Base-by-base conservation (phyloP, 2,113 vertebrate species). In the Manacus vitellinus region DNA sequence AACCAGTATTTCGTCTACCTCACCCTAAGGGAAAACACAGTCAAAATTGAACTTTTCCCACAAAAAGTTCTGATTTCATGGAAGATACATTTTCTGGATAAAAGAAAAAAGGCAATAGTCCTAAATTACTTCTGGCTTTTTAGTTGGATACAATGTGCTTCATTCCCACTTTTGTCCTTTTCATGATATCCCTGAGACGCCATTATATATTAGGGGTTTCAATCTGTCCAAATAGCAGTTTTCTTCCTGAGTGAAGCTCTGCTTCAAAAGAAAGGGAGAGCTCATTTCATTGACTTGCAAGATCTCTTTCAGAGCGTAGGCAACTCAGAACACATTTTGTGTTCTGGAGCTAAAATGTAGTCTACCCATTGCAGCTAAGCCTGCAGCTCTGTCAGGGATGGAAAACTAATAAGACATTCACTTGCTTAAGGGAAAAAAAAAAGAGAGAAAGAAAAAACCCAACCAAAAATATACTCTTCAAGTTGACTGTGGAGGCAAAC, bases 281-380 rank as follows among this genome's bases (percentile, higher is more conserved):
- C 24, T 95, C 21, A 1, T 74, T 93, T 70, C 54, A 66, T 19
- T n/a, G 28, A 30, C 46, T 51, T 67, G 76, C 31, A 71, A 37
- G 22, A 39, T 70, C 27, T 77, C 24, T 47, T 58, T 78, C 44
- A 70, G 35, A 74, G 74, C 1, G 3, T 6, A 85, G 61, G 59
- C 30, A 86, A 61, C 0, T 0, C 33, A 55, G 58, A 85, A 72
- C 20, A 63, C 2, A 1, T n/a, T 71, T 51, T 0, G 0, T 41
- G 13, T 63, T 85, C 72, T 80, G 47, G 44, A 95, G 61, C 63
- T 78, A 79, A 87, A 85, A 47, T 7, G 14, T 23, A 66, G 61
- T 31, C 54, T 68, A 61, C 7, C 20, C 59, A 18, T 3, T 63
- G 55, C 33, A 63, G 76, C 49, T 85, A 76, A 81, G 67, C 75